phyloP scores from a whole-genome alignment of 2,888 invertebrate genomes.

The Halictus quadricinctus region DNA sequence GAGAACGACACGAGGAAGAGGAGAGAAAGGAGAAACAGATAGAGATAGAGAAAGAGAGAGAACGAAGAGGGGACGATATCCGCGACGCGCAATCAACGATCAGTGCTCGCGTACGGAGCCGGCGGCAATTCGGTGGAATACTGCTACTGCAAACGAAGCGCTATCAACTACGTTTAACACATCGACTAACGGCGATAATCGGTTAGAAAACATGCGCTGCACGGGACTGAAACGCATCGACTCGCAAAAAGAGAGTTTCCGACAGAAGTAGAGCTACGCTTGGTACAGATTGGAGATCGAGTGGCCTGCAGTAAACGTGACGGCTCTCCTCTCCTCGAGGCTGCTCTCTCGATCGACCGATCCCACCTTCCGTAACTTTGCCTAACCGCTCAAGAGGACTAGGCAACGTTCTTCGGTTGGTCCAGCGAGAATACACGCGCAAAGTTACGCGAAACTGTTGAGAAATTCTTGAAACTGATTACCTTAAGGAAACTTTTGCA shows the following conservation, averaged over 20 bases:
- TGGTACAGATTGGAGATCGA: neutral
- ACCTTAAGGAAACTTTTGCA: neutral
- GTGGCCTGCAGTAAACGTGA: neutral
- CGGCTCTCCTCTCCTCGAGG: constrained; percentile 30
- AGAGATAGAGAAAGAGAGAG: neutral
- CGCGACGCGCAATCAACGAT: constrained; percentile 9
- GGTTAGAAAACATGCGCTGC: constrained; percentile 42
- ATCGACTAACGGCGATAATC: constrained; percentile 26
- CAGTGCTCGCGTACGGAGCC: neutral
- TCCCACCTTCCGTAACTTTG: neutral
- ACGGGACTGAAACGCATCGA: constrained; percentile 17
- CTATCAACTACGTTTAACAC: constrained; percentile 22
- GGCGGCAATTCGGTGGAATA: constrained; percentile 34
- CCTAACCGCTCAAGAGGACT: neutral
- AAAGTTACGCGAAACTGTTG: neutral
- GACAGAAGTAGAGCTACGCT: constrained; percentile 12
- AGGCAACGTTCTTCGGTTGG: neutral
- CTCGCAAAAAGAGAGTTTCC: neutral
- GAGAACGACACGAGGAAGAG: neutral
- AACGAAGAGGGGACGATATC: neutral
- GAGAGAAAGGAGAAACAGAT: neutral
- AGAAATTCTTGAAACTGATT: neutral
- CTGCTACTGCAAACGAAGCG: constrained; percentile 36
- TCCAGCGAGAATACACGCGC: neutral
- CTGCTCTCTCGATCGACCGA: neutral